phyloP scores from a whole-genome alignment of 2,888 invertebrate genomes.

The Polydrusus pterygomalis region DNA sequence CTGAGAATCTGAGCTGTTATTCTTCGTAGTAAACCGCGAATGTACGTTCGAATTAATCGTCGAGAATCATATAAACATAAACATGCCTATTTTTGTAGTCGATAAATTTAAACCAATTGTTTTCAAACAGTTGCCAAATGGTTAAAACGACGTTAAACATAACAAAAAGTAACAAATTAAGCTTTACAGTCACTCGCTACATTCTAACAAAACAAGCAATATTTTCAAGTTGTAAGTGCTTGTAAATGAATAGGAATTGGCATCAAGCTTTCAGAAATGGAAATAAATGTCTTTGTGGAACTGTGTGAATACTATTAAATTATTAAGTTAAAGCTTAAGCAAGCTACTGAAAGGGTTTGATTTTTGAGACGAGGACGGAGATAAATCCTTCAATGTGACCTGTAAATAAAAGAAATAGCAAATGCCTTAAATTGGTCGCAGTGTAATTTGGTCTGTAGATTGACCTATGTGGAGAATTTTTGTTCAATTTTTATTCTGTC shows the following conservation, averaged over 20 bases:
- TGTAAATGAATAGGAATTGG: neutral
- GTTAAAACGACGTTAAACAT: constrained; percentile 5
- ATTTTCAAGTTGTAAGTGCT: neutral
- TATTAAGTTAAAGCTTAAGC: no score
- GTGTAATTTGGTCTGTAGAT: no score
- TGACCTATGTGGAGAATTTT: no score
- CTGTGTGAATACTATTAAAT: neutral
- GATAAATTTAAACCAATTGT: constrained; percentile 12
- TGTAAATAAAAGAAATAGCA: no score
- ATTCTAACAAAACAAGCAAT: constrained; percentile 21
- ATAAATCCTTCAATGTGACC: no score
- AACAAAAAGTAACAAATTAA: constrained; percentile 22
- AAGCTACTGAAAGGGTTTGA: no score
- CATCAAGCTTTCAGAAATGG: constrained; percentile 13
- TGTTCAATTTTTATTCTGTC: no score
- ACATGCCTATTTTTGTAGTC: constrained; percentile 20
- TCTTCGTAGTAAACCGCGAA: neutral
- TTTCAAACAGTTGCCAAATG: constrained; percentile 19
- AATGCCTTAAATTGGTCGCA: no score
- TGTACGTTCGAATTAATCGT: neutral
- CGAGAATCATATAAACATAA: constrained; percentile 1
- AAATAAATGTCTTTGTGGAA: neutral
- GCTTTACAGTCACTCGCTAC: constrained; percentile 7
- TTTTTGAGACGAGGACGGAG: no score
- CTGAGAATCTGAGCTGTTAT: no score